Evolutionary conservation across 1,140 invertebrate species (phyloP).

Genomic region (Charaxes varanes): DNA sequence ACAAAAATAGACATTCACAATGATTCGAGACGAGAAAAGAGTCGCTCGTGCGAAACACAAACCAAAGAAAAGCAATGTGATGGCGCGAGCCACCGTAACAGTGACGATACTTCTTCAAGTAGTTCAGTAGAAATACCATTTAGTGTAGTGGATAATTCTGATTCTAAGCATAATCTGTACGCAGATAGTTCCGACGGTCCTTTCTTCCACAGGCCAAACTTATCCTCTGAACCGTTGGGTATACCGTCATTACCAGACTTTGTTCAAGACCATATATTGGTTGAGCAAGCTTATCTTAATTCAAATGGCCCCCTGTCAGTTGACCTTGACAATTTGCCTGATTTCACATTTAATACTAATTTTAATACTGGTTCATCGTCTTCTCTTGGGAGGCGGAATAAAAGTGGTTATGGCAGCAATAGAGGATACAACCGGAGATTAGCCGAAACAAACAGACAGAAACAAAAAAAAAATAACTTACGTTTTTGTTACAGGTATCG

Average conservation of each 20-base stretch:
- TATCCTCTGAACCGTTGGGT: constrained; percentile 61
- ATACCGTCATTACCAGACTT: constrained; percentile 78
- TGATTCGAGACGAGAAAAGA: constrained; percentile 47
- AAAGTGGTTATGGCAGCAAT: constrained; percentile 40
- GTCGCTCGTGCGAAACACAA: constrained; percentile 44
- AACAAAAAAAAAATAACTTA: no score
- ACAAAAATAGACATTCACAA: constrained; percentile 50
- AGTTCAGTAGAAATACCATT: constrained; percentile 66
- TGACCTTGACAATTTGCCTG: constrained; percentile 75
- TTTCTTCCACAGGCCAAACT: constrained; percentile 57
- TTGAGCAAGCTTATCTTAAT: constrained; percentile 76
- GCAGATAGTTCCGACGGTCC: constrained; percentile 46
- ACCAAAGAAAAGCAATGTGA: constrained; percentile 61
- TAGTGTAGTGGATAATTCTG: constrained; percentile 59
- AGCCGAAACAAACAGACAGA: no score
- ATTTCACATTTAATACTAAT: constrained; percentile 75
- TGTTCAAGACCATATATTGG: constrained; percentile 79
- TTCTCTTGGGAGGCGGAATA: constrained; percentile 45
- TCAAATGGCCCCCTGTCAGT: constrained; percentile 66
- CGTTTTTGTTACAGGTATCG: no score
- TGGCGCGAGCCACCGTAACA: constrained; percentile 35
- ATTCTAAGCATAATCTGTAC: constrained; percentile 64
- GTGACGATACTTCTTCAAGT: constrained; percentile 61
- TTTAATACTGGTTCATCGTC: constrained; percentile 54
- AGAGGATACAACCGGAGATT: no score